Conservation (phyloP, 2,113 vertebrate genomes). For the Odobenus rosmarus region DNA sequence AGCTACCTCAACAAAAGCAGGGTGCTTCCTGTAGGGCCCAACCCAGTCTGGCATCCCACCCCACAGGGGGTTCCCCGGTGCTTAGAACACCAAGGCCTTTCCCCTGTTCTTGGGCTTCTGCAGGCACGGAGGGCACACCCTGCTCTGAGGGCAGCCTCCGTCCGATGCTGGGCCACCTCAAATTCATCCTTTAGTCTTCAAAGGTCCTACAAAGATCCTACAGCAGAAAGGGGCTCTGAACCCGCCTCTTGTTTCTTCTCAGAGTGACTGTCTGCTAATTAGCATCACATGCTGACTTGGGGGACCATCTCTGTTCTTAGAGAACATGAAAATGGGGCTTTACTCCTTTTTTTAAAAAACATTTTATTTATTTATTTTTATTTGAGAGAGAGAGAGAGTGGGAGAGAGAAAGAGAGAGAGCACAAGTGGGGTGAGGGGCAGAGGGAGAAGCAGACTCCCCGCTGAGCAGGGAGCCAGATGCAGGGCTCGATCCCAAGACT, state of each 20-base stretch:
- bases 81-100: not conserved
- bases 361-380: too few species aligned
- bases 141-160: not conserved
- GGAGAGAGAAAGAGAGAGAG: too few species aligned
- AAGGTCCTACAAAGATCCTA: not conserved
- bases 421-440: too few species aligned
- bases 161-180: not conserved
- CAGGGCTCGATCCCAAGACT: too few species aligned
- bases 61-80: not conserved
- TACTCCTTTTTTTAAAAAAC: too few species aligned
- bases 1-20: not conserved
- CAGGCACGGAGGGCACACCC: not conserved
- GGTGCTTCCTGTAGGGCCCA: slow-evolving; percentile 57
- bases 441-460: too few species aligned
- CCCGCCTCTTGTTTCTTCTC: not conserved
- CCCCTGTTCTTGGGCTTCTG: not conserved
- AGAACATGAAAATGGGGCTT: not conserved
- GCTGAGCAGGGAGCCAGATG: too few species aligned
- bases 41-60: not conserved
- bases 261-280: not conserved
- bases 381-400: too few species aligned
- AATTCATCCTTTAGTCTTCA: not conserved
- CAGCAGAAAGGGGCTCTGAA: not conserved
- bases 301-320: not conserved
- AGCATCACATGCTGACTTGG: not conserved